These are phyloP conservation scores for Perca schrenkii DNA, from an alignment of 2,113 vertebrate species.

Conservation along the genomic window DNA sequence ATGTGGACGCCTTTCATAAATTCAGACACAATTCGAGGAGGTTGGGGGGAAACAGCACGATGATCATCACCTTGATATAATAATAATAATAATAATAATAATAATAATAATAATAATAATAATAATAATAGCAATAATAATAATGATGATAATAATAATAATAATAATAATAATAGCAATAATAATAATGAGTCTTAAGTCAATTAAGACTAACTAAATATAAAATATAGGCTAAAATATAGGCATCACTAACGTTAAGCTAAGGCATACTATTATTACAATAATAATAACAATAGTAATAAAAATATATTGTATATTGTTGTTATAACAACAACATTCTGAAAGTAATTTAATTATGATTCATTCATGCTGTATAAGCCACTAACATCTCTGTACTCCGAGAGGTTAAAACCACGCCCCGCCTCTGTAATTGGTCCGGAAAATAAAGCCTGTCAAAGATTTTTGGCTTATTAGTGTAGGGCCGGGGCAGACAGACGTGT, in stretches of 20 bases:
- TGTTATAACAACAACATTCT: neutral
- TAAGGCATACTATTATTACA: neutral
- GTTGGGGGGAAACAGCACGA: neutral
- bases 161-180: neutral
- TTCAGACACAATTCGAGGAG: neutral
- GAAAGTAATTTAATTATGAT: neutral
- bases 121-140: no score
- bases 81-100: neutral
- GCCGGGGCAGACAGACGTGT: neutral
- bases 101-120: neutral
- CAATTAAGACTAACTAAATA: no score
- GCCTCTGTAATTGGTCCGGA: conserved; percentile 84
- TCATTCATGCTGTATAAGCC: conserved; percentile 2
- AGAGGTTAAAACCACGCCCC: conserved; percentile 89
- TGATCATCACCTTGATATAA: neutral
- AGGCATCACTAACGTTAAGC: no score
- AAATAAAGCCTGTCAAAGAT: conserved; percentile 63
- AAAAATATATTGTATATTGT: no score
- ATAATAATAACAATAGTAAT: no score
- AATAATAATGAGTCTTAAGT: no score
- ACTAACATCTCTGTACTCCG: neutral
- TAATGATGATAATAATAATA: neutral
- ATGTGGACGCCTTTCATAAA: neutral
- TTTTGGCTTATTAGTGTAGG: neutral
- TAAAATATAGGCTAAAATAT: no score